These are phyloP conservation scores for Mystacides longicornis DNA, from an alignment of 2,888 invertebrate species.

Conservation along the genomic window DNA sequence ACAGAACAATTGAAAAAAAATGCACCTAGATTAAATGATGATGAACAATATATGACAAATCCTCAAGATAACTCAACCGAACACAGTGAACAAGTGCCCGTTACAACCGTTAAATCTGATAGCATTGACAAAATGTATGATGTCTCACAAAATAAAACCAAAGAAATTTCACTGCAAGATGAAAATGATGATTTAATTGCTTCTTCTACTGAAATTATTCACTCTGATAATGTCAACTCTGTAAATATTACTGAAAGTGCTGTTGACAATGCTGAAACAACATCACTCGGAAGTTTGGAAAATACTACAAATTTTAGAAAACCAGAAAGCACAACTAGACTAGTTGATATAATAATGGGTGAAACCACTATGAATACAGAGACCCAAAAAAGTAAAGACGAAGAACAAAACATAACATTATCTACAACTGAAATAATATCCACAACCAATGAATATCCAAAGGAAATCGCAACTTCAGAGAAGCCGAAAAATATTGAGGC, in stretches of 20 bases:
- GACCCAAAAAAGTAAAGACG: no score
- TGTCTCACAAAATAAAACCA: constrained; percentile 8
- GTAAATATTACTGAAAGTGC: not conserved
- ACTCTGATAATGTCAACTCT: not conserved
- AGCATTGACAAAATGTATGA: no score
- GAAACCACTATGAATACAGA: constrained; percentile 7
- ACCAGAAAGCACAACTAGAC: constrained; percentile 6
- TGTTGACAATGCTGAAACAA: not conserved
- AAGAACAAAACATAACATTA: not conserved
- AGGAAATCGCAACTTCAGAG: not conserved
- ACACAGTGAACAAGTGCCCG: constrained; percentile 16
- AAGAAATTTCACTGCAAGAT: constrained; percentile 22
- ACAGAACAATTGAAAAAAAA: constrained; percentile 28
- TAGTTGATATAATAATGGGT: constrained; percentile 17
- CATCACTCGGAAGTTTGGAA: not conserved
- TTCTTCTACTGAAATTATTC: constrained; percentile 24
- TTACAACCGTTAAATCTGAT: constrained; percentile 12
- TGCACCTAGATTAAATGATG: constrained; percentile 43
- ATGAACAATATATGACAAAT: constrained; percentile 45
- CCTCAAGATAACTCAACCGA: constrained; percentile 29
- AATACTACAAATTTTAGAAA: constrained; percentile 4
- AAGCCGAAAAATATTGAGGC: not conserved
- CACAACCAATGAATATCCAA: not conserved
- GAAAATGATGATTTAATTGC: constrained; percentile 28
- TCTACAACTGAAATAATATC: not conserved